These are phyloP conservation scores for Cydia splendana DNA, from an alignment of 1,140 invertebrate genomes.

Conservation along the genomic window DNA sequence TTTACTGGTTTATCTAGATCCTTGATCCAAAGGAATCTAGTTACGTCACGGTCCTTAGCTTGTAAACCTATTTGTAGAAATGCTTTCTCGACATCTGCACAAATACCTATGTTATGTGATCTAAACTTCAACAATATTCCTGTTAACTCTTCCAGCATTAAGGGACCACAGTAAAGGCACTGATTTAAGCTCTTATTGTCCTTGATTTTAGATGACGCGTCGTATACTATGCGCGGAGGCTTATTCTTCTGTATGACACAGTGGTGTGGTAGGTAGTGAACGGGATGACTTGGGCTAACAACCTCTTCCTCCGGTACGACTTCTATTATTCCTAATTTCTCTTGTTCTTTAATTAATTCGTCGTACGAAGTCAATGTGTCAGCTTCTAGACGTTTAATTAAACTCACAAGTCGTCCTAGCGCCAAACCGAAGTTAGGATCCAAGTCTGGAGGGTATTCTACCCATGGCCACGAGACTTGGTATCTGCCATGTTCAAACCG, in stretches of 20 bases:
- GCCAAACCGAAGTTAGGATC: conserved; percentile 10
- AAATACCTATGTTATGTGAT: conserved; percentile 2
- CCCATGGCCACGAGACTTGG: conserved; percentile 27
- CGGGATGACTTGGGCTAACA: not conserved
- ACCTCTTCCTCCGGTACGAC: not conserved
- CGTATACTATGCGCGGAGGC: conserved; percentile 27
- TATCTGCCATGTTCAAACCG: not conserved
- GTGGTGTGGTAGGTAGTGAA: conserved; percentile 35
- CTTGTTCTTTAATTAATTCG: not conserved
- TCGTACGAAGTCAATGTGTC: conserved; percentile 5
- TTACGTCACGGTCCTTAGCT: conserved; percentile 30
- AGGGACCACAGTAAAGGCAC: conserved; percentile 32
- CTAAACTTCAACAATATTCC: conserved; percentile 25
- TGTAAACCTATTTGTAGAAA: conserved; percentile 28
- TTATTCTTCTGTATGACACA: not conserved
- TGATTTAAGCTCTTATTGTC: conserved; percentile 30
- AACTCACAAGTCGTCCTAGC: not conserved
- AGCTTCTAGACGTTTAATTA: not conserved
- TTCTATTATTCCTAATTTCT: not conserved
- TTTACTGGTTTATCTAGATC: not conserved
- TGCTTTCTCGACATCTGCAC: conserved; percentile 32
- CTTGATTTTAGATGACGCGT: conserved; percentile 30
- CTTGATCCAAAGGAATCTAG: conserved; percentile 35
- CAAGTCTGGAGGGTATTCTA: not conserved
- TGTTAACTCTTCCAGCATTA: conserved; percentile 30